phyloP scores from a whole-genome alignment of 2,797 vertebrate species.

The Enteromius trimaculatus region DNA sequence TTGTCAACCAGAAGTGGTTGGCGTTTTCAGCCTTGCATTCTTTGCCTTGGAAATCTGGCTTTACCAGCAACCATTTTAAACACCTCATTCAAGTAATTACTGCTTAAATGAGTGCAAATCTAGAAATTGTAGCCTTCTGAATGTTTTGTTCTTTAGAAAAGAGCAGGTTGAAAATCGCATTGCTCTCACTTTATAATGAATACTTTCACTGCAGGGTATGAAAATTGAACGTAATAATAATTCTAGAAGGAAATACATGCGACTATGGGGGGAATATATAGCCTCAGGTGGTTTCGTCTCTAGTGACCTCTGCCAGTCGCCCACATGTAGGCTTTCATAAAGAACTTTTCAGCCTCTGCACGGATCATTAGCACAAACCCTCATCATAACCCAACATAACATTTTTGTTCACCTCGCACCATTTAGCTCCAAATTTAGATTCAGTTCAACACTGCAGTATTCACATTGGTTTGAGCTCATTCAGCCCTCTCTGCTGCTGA shows the following conservation, averaged over 20 bases:
- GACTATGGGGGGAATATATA: not conserved
- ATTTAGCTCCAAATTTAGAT: slow-evolving; percentile 49
- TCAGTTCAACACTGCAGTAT: slow-evolving; percentile 12
- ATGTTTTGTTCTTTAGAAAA: not conserved
- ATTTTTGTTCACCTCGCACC: slow-evolving; percentile 39
- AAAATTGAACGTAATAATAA: not conserved
- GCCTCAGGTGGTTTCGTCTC: not conserved
- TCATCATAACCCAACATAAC: slow-evolving; percentile 34
- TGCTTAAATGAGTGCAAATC: slow-evolving; percentile 23
- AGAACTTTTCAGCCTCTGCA: slow-evolving; percentile 28
- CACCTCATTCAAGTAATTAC: slow-evolving; percentile 7
- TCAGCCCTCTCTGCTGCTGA: slow-evolving; percentile 19
- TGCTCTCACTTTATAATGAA: not conserved
- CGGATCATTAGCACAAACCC: slow-evolving; percentile 36
- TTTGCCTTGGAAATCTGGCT: not conserved
- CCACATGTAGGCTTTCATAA: slow-evolving; percentile 31
- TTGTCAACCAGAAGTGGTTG: not conserved
- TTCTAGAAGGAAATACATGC: not conserved
- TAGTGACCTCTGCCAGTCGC: slow-evolving; percentile 6
- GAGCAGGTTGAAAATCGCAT: not conserved
- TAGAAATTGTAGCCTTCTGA: not conserved
- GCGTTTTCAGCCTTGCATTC: slow-evolving; percentile 1
- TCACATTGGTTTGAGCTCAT: slow-evolving; percentile 1
- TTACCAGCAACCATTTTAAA: not conserved
- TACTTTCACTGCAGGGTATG: not conserved